Conservation (phyloP, 92 coral and sea anemone genomes). For the Meandrina meandrites region DNA sequence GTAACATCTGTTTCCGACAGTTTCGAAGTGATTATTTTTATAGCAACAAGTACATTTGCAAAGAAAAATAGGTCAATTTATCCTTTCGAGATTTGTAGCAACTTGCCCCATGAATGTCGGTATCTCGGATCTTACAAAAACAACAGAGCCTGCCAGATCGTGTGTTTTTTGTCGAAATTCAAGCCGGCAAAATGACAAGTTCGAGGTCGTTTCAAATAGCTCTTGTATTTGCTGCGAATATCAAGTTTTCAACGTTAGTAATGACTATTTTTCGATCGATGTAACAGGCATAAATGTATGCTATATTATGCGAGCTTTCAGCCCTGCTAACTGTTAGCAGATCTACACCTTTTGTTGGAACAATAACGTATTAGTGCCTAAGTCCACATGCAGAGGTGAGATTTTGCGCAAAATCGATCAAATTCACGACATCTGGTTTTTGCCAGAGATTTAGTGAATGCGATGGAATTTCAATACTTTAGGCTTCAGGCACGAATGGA, state of each 20-base stretch:
- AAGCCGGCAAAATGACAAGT: constrained; percentile 34
- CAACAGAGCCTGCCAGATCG: constrained; percentile 1
- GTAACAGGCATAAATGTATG: constrained; percentile 24
- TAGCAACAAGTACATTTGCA: background rate
- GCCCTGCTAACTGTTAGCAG: background rate
- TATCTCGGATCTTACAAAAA: constrained; percentile 54
- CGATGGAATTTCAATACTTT: constrained; percentile 40
- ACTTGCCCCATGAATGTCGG: constrained; percentile 40
- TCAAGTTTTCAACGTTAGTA: constrained; percentile 33
- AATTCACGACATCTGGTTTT: constrained; percentile 43
- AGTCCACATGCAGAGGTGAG: background rate
- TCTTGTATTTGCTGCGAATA: constrained; percentile 20
- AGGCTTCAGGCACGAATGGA: constrained; percentile 28
- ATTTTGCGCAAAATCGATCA: constrained; percentile 9
- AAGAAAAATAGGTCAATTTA: constrained; percentile 1
- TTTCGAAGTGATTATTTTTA: constrained; percentile 7
- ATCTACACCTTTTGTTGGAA: background rate
- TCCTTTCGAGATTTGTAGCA: constrained; percentile 1
- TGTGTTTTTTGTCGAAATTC: constrained; percentile 56
- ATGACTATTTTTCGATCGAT: constrained; percentile 11
- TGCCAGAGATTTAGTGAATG: constrained; percentile 44
- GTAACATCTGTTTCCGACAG: constrained; percentile 34
- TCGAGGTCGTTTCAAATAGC: constrained; percentile 15
- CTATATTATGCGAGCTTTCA: background rate
- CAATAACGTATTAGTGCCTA: background rate